Percentiles rank a stretch among this genome's conserved stretches.
Evolutionary conservation across 2,113 vertebrate genomes (phyloP).

Genomic region (Anolis sagrei): DNA sequence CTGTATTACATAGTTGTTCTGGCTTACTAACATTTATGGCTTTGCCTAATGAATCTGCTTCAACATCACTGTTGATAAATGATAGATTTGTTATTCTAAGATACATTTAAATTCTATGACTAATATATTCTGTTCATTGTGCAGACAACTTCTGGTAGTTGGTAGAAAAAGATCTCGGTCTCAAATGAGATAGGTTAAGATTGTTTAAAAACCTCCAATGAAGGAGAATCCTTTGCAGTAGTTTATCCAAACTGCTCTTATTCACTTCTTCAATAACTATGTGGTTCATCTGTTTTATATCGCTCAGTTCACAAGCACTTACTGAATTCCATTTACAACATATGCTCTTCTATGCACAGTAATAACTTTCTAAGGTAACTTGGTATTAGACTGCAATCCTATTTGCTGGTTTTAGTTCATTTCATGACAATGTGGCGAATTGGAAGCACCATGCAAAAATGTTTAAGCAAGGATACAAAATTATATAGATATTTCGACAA

Average conservation of each 20-base stretch:
- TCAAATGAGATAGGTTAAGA: constrained; percentile 16
- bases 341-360: not conserved
- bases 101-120: constrained; percentile 50
- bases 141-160: constrained; percentile 45
- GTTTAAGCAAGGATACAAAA: not conserved
- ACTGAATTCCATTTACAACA: constrained; percentile 5
- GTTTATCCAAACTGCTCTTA: no score
- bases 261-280: not conserved
- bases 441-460: not conserved
- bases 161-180: constrained; percentile 49
- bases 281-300: not conserved
- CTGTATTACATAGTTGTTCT: not conserved
- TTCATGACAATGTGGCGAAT: not conserved
- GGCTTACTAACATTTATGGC: constrained; percentile 40
- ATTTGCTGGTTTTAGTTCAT: not conserved
- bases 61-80: constrained; percentile 50
- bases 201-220: no score
- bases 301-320: not conserved
- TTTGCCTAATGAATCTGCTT: constrained; percentile 59
- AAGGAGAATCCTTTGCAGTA: no score
- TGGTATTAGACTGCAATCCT: not conserved
- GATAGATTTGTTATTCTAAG: constrained; percentile 54
- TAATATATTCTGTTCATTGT: constrained; percentile 36
- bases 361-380: not conserved
- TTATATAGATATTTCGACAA: not conserved